Percentiles rank a stretch among this genome's conserved stretches.
These are phyloP conservation scores for Hylyphantes graminicola DNA, from an alignment of 1,140 invertebrate species.

Conservation along the genomic window DNA sequence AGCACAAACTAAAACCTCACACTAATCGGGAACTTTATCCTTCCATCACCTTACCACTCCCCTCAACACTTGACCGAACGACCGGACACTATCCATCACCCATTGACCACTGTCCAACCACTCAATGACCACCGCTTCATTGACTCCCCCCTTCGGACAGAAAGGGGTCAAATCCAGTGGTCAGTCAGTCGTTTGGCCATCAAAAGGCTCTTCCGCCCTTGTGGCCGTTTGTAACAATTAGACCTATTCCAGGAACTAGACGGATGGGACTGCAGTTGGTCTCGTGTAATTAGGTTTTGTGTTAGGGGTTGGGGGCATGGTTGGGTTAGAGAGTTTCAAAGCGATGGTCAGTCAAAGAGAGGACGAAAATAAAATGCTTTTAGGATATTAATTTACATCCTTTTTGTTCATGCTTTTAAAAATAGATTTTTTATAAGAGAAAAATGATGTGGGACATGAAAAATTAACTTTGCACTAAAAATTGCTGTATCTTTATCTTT, in stretches of 20 bases:
- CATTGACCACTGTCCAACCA: constrained; percentile 8
- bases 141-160: not conserved
- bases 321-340: too few species aligned
- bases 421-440: too few species aligned
- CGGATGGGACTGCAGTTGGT: not conserved
- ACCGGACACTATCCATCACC: constrained; percentile 9
- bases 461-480: too few species aligned
- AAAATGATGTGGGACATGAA: too few species aligned
- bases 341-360: too few species aligned
- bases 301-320: too few species aligned
- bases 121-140: not conserved
- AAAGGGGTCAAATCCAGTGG: constrained; percentile 6
- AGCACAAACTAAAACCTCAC: not conserved
- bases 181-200: constrained; percentile 32
- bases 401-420: too few species aligned
- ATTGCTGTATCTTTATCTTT: too few species aligned
- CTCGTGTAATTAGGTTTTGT: not conserved
- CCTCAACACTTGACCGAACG: constrained; percentile 10
- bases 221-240: constrained; percentile 44
- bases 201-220: not conserved
- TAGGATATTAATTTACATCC: too few species aligned
- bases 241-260: not conserved
- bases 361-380: too few species aligned
- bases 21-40: not conserved
- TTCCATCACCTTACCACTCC: too few species aligned